phyloP scores from a whole-genome alignment of 30 jellyfish, hydroid and myxozoan genomes.

The Aurelia sp. region DNA sequence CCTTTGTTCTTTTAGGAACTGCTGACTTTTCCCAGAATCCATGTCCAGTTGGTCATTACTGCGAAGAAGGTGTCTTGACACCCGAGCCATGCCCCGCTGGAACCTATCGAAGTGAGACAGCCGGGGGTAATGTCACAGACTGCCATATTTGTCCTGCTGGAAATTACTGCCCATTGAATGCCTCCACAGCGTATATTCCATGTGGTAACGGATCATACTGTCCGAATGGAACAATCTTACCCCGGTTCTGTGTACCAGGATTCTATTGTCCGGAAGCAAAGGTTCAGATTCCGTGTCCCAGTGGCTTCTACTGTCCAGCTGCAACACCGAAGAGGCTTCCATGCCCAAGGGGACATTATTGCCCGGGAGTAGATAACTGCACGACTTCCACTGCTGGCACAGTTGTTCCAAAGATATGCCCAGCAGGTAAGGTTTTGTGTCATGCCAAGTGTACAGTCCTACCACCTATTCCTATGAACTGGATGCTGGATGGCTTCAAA shows the following conservation, averaged over 20 bases:
- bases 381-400: conserved; percentile 76
- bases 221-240: conserved; percentile 84
- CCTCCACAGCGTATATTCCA: conserved; percentile 70
- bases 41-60: conserved; percentile 89
- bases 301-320: conserved; percentile 91
- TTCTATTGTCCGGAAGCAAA: conserved; percentile 93
- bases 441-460: too few species aligned
- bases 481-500: too few species aligned
- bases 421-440: conserved; percentile 57
- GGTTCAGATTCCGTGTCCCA: conserved; percentile 80
- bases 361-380: conserved; percentile 84
- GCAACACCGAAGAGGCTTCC: conserved; percentile 71
- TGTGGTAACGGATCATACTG: conserved; percentile 90
- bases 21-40: conserved; percentile 89
- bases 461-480: too few species aligned
- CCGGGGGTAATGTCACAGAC: conserved; percentile 64
- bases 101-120: conserved; percentile 76
- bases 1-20: conserved; percentile 67
- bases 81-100: conserved; percentile 97
- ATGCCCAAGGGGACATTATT: conserved; percentile 94
- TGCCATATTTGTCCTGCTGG: conserved; percentile 94
- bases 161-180: conserved; percentile 84
- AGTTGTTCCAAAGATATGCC: conserved; percentile 76
- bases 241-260: conserved; percentile 84
- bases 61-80: conserved; percentile 76